Evolutionary conservation across 2,797 vertebrate genomes (phyloP).

Genomic region (Okamejei kenojei): DNA sequence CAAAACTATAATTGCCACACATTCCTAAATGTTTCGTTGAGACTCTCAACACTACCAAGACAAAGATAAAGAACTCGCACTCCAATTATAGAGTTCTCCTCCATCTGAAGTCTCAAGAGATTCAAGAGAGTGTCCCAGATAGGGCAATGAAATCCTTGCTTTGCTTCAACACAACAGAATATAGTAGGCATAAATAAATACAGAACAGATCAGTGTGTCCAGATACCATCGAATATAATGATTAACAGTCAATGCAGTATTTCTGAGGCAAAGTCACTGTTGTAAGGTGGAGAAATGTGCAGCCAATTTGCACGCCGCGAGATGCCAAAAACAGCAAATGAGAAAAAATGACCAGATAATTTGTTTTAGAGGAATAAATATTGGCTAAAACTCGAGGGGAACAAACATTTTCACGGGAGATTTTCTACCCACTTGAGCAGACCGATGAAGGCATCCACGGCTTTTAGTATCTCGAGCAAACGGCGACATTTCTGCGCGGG

Average conservation of each 20-base stretch:
- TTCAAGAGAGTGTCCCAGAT: no score
- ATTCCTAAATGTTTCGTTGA: no score
- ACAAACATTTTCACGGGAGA: background rate
- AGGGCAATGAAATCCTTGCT: no score
- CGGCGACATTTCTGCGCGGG: background rate
- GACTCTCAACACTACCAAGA: background rate
- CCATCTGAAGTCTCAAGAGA: background rate
- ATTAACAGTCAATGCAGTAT: background rate
- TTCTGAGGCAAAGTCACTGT: background rate
- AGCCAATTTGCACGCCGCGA: background rate
- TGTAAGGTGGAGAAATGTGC: background rate
- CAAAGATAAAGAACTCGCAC: background rate
- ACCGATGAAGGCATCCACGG: background rate
- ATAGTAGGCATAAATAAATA: no score
- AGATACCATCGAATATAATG: background rate
- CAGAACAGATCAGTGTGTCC: no score
- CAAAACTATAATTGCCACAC: background rate
- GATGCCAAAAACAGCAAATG: background rate
- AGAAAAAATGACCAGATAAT: background rate
- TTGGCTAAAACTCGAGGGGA: background rate
- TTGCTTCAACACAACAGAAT: no score
- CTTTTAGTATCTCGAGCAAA: background rate
- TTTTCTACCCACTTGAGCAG: background rate
- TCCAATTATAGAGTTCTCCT: background rate
- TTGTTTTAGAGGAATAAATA: background rate